These are phyloP conservation scores for Salvelinus alpinus DNA, from an alignment of 2,113 vertebrate species.

Conservation along the genomic window DNA sequence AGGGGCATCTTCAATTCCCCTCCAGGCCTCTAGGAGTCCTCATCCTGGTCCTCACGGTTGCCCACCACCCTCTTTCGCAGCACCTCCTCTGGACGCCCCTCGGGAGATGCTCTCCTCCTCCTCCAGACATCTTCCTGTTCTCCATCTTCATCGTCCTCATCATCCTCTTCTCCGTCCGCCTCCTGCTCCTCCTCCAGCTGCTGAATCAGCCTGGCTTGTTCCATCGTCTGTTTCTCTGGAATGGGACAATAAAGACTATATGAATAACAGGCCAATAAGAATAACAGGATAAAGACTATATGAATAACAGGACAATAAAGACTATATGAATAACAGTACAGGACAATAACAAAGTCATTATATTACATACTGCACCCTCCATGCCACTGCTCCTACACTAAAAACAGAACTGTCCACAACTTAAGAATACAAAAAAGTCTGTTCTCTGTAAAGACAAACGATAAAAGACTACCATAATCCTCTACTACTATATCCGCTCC, in stretches of 20 bases:
- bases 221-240: constrained; percentile 79
- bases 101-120: constrained; percentile 41
- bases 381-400: background rate
- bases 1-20: constrained; percentile 10
- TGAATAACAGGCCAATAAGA: background rate
- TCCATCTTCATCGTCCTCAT: constrained; percentile 70
- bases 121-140: constrained; percentile 71
- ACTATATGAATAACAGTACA: no score
- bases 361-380: background rate
- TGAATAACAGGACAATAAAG: no score
- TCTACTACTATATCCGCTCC: no score
- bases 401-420: no score
- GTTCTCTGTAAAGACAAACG: no score
- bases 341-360: background rate
- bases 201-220: constrained; percentile 73
- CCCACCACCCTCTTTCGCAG: constrained; percentile 66
- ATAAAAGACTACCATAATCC: no score
- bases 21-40: constrained; percentile 61
- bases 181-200: constrained; percentile 73
- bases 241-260: constrained; percentile 3
- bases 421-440: no score
- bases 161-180: constrained; percentile 74
- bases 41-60: constrained; percentile 51
- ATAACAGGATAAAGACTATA: no score
- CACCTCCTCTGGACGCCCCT: constrained; percentile 57